These are phyloP conservation scores for Chrosomus eos DNA, from an alignment of 2,797 vertebrate species.

Conservation along the genomic window DNA sequence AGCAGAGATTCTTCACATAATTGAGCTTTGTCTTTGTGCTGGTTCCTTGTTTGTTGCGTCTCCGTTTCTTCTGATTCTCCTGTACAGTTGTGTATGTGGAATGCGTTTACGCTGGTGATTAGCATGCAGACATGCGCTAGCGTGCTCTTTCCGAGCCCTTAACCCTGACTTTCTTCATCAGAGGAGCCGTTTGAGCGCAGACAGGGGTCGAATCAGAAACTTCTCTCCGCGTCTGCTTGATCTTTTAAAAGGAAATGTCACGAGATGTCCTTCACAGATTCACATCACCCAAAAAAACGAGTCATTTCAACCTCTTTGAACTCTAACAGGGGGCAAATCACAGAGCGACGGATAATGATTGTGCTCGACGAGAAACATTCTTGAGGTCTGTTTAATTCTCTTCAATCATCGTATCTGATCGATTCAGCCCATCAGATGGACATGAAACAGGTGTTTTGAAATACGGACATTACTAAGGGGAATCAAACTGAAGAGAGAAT, in stretches of 20 bases:
- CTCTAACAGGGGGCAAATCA: conserved; percentile 27
- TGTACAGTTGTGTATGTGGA: neutral
- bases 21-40: neutral
- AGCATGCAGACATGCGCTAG: conserved; percentile 53
- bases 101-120: neutral
- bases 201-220: neutral
- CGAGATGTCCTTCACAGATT: conserved; percentile 40
- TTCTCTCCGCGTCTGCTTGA: conserved; percentile 23
- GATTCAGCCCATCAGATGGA: neutral
- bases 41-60: neutral
- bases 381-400: conserved; percentile 19
- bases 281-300: neutral
- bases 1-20: neutral
- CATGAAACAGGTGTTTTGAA: neutral
- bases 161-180: conserved; percentile 66
- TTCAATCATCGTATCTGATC: conserved; percentile 3
- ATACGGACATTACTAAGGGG: conserved; percentile 2
- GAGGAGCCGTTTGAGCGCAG: conserved; percentile 47
- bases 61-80: neutral
- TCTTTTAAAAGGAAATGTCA: conserved; percentile 44
- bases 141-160: conserved; percentile 55
- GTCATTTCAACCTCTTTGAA: conserved; percentile 31
- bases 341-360: conserved; percentile 20
- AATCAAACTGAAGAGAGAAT: neutral
- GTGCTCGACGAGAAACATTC: neutral